phyloP scores from a whole-genome alignment of 2,113 vertebrate genomes.

The Octodon degus region DNA sequence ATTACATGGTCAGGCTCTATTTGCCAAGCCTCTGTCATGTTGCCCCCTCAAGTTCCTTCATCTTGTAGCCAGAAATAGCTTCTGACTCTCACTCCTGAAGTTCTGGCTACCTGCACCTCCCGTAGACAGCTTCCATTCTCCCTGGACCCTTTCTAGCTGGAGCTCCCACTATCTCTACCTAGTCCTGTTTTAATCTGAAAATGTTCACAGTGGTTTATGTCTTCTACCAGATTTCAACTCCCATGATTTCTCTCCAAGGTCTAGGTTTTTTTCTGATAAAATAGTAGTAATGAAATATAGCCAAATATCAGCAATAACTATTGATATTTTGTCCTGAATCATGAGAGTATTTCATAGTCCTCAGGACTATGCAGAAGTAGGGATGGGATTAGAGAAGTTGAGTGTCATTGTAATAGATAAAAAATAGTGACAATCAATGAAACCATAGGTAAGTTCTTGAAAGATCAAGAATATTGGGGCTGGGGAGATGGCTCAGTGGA shows the following conservation, averaged over 20 bases:
- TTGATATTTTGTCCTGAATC: not conserved
- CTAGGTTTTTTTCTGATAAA: not conserved
- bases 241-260: too few species aligned
- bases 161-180: not conserved
- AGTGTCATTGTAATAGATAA: not conserved
- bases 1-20: not conserved
- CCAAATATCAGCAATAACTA: not conserved
- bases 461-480: not conserved
- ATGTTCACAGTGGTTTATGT: not conserved
- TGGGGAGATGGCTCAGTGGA: too few species aligned
- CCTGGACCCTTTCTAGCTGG: not conserved
- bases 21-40: not conserved
- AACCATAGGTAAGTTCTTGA: not conserved
- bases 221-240: not conserved
- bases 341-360: not conserved
- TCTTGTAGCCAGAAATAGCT: not conserved
- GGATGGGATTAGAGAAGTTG: too few species aligned
- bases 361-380: too few species aligned
- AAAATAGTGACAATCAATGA: not conserved
- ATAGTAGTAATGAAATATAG: not conserved
- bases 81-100: not conserved
- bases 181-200: too few species aligned
- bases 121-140: not conserved
- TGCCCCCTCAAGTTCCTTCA: not conserved
- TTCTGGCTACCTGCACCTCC: not conserved